Conservation (phyloP, 2,113 vertebrate genomes). For the Charadrius vociferus region DNA sequence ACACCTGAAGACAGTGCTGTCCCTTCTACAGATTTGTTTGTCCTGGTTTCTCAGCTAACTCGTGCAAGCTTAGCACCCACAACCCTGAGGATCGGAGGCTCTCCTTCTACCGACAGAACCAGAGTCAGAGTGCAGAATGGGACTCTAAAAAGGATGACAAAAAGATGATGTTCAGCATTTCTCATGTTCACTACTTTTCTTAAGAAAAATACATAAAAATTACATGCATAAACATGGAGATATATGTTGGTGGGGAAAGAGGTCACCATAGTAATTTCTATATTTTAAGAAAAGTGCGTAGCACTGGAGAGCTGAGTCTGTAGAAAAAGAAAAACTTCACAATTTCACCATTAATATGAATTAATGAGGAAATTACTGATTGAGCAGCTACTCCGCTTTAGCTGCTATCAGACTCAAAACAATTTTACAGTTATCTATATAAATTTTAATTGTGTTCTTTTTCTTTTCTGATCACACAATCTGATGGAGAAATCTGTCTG, state of each 20-base stretch:
- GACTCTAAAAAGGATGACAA: neutral
- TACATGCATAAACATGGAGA: neutral
- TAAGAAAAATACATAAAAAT: neutral
- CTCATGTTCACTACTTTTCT: neutral
- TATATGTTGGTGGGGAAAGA: neutral
- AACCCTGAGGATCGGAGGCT: neutral
- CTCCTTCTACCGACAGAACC: neutral
- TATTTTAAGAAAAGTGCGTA: neutral
- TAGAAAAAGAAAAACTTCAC: neutral
- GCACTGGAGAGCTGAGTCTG: accelerated
- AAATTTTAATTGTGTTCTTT: neutral
- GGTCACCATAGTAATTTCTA: neutral
- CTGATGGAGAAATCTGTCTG: neutral
- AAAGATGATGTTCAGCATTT: neutral
- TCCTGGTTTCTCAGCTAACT: neutral
- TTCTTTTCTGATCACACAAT: neutral
- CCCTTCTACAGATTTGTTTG: neutral
- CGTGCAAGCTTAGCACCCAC: neutral
- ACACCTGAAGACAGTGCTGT: neutral
- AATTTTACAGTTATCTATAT: neutral
- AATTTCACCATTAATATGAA: neutral
- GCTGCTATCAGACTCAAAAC: neutral
- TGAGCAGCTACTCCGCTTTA: neutral
- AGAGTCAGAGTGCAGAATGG: neutral
- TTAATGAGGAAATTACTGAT: neutral